Base-by-base conservation (phyloP, 2,888 invertebrate genomes). In the Pediacus dermestoides region DNA sequence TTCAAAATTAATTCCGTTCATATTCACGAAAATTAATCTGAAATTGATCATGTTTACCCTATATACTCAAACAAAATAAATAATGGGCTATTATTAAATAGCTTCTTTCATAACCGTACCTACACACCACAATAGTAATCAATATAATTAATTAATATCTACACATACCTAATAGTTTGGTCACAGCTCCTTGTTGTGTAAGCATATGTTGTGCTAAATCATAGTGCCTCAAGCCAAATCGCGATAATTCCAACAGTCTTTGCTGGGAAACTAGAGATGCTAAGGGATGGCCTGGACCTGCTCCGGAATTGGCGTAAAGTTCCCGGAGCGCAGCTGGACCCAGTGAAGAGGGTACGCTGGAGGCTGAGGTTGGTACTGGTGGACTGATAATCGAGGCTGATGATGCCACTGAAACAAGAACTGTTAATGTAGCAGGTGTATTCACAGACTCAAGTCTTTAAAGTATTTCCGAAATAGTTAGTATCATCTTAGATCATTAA, bases 161-260 rank as follows among this genome's bases (percentile, higher is more conserved):
- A 39, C 31, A 72, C 87, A 85, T 72, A 90, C 91, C 91, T 66
- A 91, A 74, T 64, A 91, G 76, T 73, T 91, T 91, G 53, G 88
- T 89, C 58, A 88, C 91, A 61, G 90, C 90, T 59, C 90, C 90
- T 74, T 91, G 90, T 73, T 91, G 90, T 42, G 87, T 86, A 37
- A 92, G 77, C 75, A 91, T 88, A 64, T 91, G 91, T 61, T 89
- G 88, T 3, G 91, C 90, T 61, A 92, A 78, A 70, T 92, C 91
- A 64, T 91, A 92, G 61, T 91, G 91, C 51, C 91, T 75, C 52
- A 90, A 73, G 52, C 89, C 79, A 72, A 84, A 77, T 70, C 89
- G 75, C 25, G 88, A 88, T 51, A 90, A 70, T 66, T 90, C 90
- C 57, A 90, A 70, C 3, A 90, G 75, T 46, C 89, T 74, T 67